Evolutionary conservation across 2,797 vertebrate genomes (phyloP).

Genomic region (Philypnodon macrostomus): DNA sequence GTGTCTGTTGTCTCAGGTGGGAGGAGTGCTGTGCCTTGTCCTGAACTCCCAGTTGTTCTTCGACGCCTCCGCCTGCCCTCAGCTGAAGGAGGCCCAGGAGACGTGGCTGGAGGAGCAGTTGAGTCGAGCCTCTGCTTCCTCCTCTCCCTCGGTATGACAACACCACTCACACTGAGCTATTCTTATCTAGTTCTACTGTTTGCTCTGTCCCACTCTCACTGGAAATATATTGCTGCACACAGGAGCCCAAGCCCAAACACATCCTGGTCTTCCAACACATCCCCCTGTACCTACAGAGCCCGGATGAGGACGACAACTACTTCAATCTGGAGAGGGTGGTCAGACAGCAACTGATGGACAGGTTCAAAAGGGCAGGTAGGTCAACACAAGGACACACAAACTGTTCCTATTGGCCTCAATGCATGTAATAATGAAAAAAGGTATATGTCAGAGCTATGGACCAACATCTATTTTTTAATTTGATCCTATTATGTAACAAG

Average conservation of each 20-base stretch:
- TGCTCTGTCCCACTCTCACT: slow-evolving; percentile 1
- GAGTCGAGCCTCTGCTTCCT: slow-evolving; percentile 59
- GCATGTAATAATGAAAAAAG: too few relatives aligned
- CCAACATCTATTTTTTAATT: too few relatives aligned
- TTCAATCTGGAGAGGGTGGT: slow-evolving; percentile 85
- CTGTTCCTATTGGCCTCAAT: too few relatives aligned
- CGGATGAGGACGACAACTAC: slow-evolving; percentile 88
- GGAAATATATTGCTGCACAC: slow-evolving; percentile 17
- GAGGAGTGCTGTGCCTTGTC: slow-evolving; percentile 90
- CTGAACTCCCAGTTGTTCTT: slow-evolving; percentile 93
- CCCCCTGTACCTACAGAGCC: slow-evolving; percentile 83
- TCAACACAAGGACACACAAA: too few relatives aligned
- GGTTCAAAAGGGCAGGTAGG: slow-evolving; percentile 85
- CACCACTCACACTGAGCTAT: slow-evolving; percentile 3
- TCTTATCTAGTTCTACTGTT: slow-evolving; percentile 14
- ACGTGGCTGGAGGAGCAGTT: slow-evolving; percentile 89
- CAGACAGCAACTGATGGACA: slow-evolving; percentile 81
- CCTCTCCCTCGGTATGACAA: slow-evolving; percentile 39
- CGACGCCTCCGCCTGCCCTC: slow-evolving; percentile 82
- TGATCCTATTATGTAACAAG: too few relatives aligned
- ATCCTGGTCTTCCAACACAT: slow-evolving; percentile 94
- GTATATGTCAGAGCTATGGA: too few relatives aligned
- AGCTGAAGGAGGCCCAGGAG: slow-evolving; percentile 85
- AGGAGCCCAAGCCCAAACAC: slow-evolving; percentile 77
- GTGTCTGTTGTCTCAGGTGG: slow-evolving; percentile 62